A percentile compares a stretch with the other conserved stretches of the same genome.
These are phyloP conservation scores for Aythya baeri DNA, from an alignment of 2,113 vertebrate genomes.

Conservation along the genomic window DNA sequence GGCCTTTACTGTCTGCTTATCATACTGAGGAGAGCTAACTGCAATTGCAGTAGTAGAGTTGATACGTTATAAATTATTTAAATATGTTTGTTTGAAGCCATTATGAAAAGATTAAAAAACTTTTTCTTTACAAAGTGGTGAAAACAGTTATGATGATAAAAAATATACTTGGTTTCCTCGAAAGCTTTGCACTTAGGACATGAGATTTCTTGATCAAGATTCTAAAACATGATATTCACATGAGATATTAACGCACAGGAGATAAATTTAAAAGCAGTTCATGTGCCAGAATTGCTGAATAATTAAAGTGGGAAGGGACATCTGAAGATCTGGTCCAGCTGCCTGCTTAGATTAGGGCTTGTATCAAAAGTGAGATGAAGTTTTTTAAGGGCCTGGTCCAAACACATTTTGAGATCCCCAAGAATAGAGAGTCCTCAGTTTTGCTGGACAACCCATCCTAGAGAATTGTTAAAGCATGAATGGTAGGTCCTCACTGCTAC, in stretches of 20 bases:
- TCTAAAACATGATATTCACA: background rate
- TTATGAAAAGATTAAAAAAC: background rate
- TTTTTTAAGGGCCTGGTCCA: background rate
- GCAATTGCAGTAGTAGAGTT: background rate
- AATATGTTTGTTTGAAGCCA: background rate
- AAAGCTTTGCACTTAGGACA: background rate
- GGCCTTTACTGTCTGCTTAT: background rate
- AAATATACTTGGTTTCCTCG: background rate
- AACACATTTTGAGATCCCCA: background rate
- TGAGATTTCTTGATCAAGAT: background rate
- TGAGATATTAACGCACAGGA: background rate
- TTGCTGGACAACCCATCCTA: background rate
- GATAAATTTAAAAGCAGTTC: background rate
- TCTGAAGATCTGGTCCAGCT: background rate
- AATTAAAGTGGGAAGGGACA: background rate
- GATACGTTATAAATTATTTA: slow-evolving; percentile 2
- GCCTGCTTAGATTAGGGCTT: background rate
- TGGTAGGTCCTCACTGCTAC: background rate
- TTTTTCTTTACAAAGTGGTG: background rate
- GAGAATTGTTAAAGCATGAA: background rate
- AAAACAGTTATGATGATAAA: background rate
- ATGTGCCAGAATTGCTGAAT: background rate
- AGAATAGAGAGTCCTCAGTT: background rate
- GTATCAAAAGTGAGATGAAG: background rate
- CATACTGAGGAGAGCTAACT: background rate